Base-by-base conservation (phyloP, 2,888 invertebrate species). In the Heterodera filipjevi region DNA sequence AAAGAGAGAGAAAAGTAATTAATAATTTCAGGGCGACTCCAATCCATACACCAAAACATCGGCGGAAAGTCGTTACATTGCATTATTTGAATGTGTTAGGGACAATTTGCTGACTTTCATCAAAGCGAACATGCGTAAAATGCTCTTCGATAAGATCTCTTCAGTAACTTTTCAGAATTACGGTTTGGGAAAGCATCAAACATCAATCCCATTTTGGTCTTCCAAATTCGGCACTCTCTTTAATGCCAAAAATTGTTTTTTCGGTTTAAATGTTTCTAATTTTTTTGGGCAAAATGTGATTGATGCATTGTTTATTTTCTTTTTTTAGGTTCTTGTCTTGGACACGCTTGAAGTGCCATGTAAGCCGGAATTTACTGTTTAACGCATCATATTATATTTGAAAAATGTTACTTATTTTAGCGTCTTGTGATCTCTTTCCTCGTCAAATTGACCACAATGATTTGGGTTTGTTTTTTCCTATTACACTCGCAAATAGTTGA, bases 41-140 rank as follows among this genome's bases (percentile, higher is more conserved):
- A 84, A 83, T 66, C 78, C 74, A 35, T 72, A 81, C 77, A 81
- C 77, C 70, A 81, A 82, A 73, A 85, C 85, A 70, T 49, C 46
- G 19, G 10, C 68, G 5, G 53, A 49, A 3, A 80, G 75, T 3
- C 76, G 86, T 14, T 86, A 86, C 79, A 79, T 77, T 12, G 86
- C 88, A 78, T 71, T 89, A 70, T 87, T 84, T 75, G 77, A 78
- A 46, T 84, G 80, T 46, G 78, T 88, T 66, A 81, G 82, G 30
- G 83, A 84, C 68, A 76, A 83, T 30, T 79, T 89, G 39, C 83
- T 84, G 78, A 78, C 83, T 12, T 88, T 85, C 74, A 71, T 88
- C 75, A 85, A 86, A 39, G 86, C 86, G 30, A 87, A 89, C 82
- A 83, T 89, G 83, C 78, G 82, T 46, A 82, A 86, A 35, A 76